Conservation (phyloP, 2,888 invertebrate genomes). For the Temnothorax rugatulus region DNA sequence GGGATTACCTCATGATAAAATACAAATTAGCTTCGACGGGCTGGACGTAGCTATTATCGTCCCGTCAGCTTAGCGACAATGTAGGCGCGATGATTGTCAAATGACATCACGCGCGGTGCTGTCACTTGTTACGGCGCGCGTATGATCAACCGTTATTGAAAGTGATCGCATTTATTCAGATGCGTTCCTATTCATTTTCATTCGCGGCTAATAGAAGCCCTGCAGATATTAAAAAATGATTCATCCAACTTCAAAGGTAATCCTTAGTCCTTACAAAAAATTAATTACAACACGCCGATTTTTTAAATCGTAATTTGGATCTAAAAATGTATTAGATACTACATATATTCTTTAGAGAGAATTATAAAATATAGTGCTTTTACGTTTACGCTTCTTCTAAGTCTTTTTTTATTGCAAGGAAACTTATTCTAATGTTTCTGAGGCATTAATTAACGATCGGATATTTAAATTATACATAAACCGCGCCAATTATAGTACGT, state of each 20-base stretch:
- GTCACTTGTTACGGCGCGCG: constrained; percentile 61
- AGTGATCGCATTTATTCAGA: constrained; percentile 36
- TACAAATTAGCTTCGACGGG: constrained; percentile 44
- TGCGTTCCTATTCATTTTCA: constrained; percentile 14
- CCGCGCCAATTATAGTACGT: neutral
- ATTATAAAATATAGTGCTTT: neutral
- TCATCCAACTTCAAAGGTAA: neutral
- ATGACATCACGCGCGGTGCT: constrained; percentile 66
- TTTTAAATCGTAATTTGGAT: neutral
- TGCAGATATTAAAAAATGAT: neutral
- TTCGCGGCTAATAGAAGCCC: neutral
- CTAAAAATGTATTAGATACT: neutral
- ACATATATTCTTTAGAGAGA: neutral
- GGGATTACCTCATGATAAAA: constrained; percentile 48
- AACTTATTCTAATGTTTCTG: neutral
- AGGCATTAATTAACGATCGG: neutral
- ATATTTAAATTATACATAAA: neutral
- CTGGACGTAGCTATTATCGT: constrained; percentile 45
- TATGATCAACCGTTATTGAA: constrained; percentile 34
- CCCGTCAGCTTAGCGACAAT: constrained; percentile 33
- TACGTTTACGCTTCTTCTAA: neutral
- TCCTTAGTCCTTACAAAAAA: neutral
- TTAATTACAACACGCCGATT: neutral
- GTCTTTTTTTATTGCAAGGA: neutral
- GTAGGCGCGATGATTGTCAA: constrained; percentile 55